Percentiles rank a stretch among this genome's conserved stretches.
Conservation (phyloP, 1,140 invertebrate genomes). For the Carcinoscorpius rotundicauda region DNA sequence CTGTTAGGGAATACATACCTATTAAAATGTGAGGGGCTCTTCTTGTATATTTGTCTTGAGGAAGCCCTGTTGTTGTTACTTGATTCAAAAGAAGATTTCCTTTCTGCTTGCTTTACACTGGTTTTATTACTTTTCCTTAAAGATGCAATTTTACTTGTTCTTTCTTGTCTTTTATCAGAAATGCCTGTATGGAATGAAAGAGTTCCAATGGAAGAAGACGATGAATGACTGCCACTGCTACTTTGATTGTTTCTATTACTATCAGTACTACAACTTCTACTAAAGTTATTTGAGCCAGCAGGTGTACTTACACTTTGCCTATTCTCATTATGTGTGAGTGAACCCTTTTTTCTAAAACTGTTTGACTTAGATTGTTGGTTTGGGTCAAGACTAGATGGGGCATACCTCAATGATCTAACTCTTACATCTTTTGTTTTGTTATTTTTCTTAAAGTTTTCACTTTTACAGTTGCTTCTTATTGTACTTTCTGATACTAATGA, state of each 20-base stretch:
- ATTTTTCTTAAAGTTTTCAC: not conserved
- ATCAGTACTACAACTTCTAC: conserved; percentile 21
- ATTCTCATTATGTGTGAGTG: not conserved
- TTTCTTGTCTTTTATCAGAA: conserved; percentile 44
- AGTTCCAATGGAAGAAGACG: conserved; percentile 22
- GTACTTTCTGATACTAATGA: conserved; percentile 15
- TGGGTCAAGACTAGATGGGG: not conserved
- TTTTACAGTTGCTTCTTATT: conserved; percentile 5
- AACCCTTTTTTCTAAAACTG: not conserved
- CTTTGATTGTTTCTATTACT: conserved; percentile 21
- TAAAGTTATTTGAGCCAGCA: conserved; percentile 6
- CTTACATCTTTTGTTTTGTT: not conserved
- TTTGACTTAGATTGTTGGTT: no score
- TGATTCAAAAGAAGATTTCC: no score
- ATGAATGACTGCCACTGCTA: conserved; percentile 34
- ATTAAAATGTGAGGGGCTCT: no score
- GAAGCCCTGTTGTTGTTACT: no score
- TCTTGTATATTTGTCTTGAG: no score
- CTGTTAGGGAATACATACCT: no score
- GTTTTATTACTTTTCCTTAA: conserved; percentile 56
- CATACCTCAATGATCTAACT: not conserved
- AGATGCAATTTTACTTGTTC: conserved; percentile 73
- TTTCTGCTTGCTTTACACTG: no score
- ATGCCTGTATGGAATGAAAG: conserved; percentile 30
- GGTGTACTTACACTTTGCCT: not conserved